phyloP scores from a whole-genome alignment of 30 jellyfish, hydroid and myxozoan species.

The Turritopsis rubra region DNA sequence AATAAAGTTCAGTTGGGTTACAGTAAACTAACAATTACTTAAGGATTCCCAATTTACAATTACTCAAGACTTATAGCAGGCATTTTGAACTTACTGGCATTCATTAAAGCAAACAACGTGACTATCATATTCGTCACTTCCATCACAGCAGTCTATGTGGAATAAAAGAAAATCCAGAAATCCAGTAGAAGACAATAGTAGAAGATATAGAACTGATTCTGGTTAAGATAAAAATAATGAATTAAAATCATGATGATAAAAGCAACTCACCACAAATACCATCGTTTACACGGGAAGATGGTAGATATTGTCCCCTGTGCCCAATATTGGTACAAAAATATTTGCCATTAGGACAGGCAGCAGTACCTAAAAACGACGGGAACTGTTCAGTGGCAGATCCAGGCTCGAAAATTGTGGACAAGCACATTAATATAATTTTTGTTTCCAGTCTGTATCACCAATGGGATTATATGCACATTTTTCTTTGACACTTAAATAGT shows the following conservation, averaged over 20 bases:
- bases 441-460: too few relatives aligned
- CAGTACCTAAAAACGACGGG: constrained; percentile 51
- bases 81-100: constrained; percentile 55
- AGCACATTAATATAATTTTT: too few relatives aligned
- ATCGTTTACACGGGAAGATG: constrained; percentile 92
- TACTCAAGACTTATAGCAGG: neutral
- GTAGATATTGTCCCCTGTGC: constrained; percentile 43
- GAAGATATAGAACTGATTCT: too few relatives aligned
- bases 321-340: constrained; percentile 76
- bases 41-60: too few relatives aligned
- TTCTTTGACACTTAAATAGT: too few relatives aligned
- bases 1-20: too few relatives aligned
- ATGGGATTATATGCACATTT: too few relatives aligned
- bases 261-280: constrained; percentile 80
- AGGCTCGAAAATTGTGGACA: too few relatives aligned
- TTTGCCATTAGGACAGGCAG: constrained; percentile 88
- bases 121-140: constrained; percentile 92
- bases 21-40: too few relatives aligned
- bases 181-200: neutral
- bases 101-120: constrained; percentile 57
- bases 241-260: neutral
- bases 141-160: constrained; percentile 91
- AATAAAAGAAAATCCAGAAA: neutral
- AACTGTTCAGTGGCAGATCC: too few relatives aligned
- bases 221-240: too few relatives aligned